These are phyloP conservation scores for Apogon hyalosoma DNA, from an alignment of 2,797 vertebrate species.

Conservation along the genomic window DNA sequence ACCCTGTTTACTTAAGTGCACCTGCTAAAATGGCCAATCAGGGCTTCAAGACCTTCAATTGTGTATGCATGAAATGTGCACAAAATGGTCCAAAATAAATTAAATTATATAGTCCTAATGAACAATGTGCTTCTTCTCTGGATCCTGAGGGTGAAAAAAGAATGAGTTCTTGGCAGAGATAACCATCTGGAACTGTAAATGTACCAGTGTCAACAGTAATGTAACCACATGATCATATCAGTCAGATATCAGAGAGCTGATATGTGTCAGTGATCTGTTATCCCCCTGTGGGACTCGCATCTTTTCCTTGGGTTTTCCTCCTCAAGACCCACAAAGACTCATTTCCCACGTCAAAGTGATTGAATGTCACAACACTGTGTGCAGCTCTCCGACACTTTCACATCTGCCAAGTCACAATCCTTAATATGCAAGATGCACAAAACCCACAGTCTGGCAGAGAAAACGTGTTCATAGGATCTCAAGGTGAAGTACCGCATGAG, in stretches of 20 bases:
- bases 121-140: constrained; percentile 6
- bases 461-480: neutral
- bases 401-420: constrained; percentile 34
- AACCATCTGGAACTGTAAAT: constrained; percentile 60
- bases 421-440: constrained; percentile 10
- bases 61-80: neutral
- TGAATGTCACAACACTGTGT: constrained; percentile 74
- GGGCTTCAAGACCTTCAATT: neutral
- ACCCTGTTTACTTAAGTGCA: too few relatives aligned
- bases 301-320: constrained; percentile 39
- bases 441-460: constrained; percentile 1
- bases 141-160: constrained; percentile 5
- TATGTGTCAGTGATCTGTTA: constrained; percentile 69
- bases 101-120: neutral
- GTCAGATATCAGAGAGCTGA: constrained; percentile 69
- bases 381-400: constrained; percentile 35
- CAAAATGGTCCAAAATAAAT: constrained; percentile 4
- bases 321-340: constrained; percentile 67
- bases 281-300: constrained; percentile 56
- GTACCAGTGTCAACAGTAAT: constrained; percentile 60
- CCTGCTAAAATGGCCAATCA: too few relatives aligned
- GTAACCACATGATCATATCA: constrained; percentile 66
- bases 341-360: constrained; percentile 70
- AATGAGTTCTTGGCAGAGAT: constrained; percentile 44
- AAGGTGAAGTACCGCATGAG: too few relatives aligned